A percentile compares a stretch with the other conserved stretches of the same genome.
Conservation (phyloP, 2,797 vertebrate species). For the Loris lydekkerianus region DNA sequence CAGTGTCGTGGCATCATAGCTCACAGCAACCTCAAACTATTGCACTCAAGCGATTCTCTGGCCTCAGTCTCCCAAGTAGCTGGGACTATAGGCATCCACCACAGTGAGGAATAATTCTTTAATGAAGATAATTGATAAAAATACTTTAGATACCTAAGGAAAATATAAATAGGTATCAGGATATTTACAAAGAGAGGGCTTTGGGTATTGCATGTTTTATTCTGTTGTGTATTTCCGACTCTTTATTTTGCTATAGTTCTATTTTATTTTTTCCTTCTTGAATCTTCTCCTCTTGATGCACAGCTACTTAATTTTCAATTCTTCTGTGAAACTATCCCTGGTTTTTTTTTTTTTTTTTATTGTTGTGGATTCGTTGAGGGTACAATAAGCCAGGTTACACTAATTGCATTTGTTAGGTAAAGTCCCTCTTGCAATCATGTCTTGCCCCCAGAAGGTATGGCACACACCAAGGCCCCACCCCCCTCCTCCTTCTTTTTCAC, state of each 20-base stretch:
- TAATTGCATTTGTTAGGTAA: too few relatives aligned
- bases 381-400: too few relatives aligned
- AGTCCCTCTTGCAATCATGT: too few relatives aligned
- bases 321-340: neutral
- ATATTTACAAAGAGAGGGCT: neutral
- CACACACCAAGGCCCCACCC: too few relatives aligned
- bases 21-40: too few relatives aligned
- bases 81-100: too few relatives aligned
- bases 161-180: neutral
- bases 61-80: too few relatives aligned
- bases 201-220: neutral
- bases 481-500: neutral
- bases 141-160: neutral
- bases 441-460: too few relatives aligned
- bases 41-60: too few relatives aligned
- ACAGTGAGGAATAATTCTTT: neutral
- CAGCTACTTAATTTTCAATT: neutral
- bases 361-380: too few relatives aligned
- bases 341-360: neutral
- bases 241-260: neutral
- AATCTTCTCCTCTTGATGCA: neutral
- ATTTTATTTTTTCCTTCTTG: slow-evolving; percentile 11
- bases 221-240: neutral
- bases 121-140: slow-evolving; percentile 28
- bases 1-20: too few relatives aligned